Evolutionary conservation across 2,888 invertebrate species (phyloP), one percentile per base, ranked within the genome.

Genomic region (Theretra japonica): DNA sequence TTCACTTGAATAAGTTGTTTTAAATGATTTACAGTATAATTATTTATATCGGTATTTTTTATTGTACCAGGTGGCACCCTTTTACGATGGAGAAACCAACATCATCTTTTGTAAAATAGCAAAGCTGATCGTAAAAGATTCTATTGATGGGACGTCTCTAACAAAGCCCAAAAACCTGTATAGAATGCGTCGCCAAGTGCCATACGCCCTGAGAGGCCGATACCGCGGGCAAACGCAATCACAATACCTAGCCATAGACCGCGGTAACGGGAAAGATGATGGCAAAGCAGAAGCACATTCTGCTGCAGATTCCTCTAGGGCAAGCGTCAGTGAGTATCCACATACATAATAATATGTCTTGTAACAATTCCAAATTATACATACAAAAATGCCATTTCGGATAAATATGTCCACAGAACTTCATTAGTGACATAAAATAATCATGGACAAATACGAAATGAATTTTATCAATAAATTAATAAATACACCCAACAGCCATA

Each of bases 281-380:
- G 97, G 97, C 23, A 97, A 96, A 85, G 98, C 98, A 0, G 97
- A 98, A 86, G 97, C 98, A 0, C 97, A 97, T 86, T 97, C 97
- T 4, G 96, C 96, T 28, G 96, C 96, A 59, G 96, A 96, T 79
- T 95, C 96, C 17, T 96, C 97, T 0, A 95, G 95, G 81, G 96
- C 97, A 15, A 94, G 96, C 81, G 97, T 97, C 84, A 96, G 97
- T 97, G 87, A 96, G 97, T 96, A 86, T 19, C 21, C n/a, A 53
- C 58, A 28, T 23, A 53, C 58, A 28, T 58, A 21, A n/a, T 73
- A 23, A 25, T n/a, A 62, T 25, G 7, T 21, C n/a, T 30, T n/a
- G 15, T 41, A 41, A 41, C 1, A 41, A 28, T 28, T 28, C 2
- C 2, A 41, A 41, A 41, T 41, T 15, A 41, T 41, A 41, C 41